Evolutionary conservation across 2,113 vertebrate genomes (phyloP).

Genomic region (Sakesphorus luctuosus): DNA sequence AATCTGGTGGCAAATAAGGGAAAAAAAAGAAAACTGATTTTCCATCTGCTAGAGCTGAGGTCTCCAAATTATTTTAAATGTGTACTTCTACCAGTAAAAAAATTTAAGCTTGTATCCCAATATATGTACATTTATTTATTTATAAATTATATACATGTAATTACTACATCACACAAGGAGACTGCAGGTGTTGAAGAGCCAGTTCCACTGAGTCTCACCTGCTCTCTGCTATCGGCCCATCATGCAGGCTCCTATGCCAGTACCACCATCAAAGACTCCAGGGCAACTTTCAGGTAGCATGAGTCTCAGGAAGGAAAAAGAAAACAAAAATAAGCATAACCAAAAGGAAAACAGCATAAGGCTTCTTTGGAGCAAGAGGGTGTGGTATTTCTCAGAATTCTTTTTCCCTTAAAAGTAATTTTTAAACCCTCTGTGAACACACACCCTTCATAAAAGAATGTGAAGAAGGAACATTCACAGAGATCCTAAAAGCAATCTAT

Average conservation of each 20-base stretch:
- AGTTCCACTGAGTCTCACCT: not conserved
- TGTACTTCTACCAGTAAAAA: not conserved
- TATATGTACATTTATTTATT: not conserved
- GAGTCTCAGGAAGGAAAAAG: not conserved
- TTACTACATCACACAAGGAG: not conserved
- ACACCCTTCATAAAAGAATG: constrained; percentile 12
- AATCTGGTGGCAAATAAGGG: not conserved
- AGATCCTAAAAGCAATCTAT: not conserved
- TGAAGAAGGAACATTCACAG: not conserved
- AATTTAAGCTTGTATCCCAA: rapidly evolving
- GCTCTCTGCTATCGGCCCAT: not conserved
- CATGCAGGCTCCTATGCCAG: not conserved
- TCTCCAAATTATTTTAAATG: not conserved
- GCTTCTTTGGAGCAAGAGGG: not conserved
- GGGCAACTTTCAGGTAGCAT: not conserved
- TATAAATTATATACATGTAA: not conserved
- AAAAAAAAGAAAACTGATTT: not conserved
- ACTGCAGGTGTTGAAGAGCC: not conserved
- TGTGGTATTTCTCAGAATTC: not conserved
- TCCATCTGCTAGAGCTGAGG: not conserved
- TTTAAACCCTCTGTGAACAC: not conserved
- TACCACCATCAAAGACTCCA: not conserved
- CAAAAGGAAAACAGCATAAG: not conserved
- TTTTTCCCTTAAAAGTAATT: not conserved
- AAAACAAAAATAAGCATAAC: not conserved